These are phyloP conservation scores for Balearica regulorum DNA, from an alignment of 2,797 vertebrate species.

Conservation along the genomic window DNA sequence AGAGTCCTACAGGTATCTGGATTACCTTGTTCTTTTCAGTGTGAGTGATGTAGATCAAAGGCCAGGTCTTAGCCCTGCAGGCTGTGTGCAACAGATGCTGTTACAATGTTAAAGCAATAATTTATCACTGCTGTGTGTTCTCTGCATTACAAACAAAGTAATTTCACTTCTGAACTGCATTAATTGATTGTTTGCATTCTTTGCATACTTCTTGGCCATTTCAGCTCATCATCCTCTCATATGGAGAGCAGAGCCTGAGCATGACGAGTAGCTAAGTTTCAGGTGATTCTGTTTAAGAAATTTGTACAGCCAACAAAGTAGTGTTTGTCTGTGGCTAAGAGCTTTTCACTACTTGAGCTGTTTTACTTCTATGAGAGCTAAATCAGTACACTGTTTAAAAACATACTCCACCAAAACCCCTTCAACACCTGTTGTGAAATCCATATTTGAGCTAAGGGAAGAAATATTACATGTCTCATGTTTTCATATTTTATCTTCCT, in stretches of 20 bases:
- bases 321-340: background rate
- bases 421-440: background rate
- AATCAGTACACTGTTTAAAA: background rate
- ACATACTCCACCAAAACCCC: background rate
- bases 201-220: background rate
- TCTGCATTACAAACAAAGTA: background rate
- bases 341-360: background rate
- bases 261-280: background rate
- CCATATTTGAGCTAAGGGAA: background rate
- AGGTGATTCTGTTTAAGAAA: background rate
- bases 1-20: background rate
- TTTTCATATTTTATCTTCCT: background rate
- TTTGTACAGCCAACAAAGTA: no score
- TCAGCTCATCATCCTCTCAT: background rate
- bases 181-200: background rate
- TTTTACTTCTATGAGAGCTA: background rate
- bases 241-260: background rate
- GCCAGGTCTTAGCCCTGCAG: background rate
- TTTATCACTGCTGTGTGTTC: background rate
- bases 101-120: slow-evolving; percentile 7
- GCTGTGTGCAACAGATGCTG: slow-evolving; percentile 24
- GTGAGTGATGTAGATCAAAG: background rate
- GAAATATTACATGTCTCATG: background rate
- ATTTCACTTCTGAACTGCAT: background rate
- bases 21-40: background rate